These are phyloP conservation scores for Pammene aurita DNA, from an alignment of 2,888 invertebrate genomes.

Conservation along the genomic window DNA sequence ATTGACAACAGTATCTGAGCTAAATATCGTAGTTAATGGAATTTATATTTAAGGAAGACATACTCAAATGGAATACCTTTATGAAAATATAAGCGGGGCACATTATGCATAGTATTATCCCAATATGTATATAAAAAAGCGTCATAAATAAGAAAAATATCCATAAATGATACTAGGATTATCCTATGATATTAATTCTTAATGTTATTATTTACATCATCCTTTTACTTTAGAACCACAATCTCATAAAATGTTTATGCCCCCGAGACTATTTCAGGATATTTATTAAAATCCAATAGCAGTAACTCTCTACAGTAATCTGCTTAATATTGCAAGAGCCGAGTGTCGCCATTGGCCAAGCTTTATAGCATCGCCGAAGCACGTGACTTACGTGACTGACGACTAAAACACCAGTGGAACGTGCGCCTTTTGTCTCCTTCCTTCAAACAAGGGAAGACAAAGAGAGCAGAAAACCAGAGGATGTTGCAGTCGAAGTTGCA, in stretches of 20 bases:
- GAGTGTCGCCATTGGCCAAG: constrained; percentile 23
- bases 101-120: too few species aligned
- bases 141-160: too few species aligned
- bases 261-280: constrained; percentile 18
- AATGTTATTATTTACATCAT: background rate
- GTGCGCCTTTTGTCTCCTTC: constrained; percentile 6
- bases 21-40: too few species aligned
- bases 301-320: constrained; percentile 30
- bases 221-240: background rate
- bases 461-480: background rate
- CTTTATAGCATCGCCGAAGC: constrained; percentile 21
- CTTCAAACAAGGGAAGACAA: background rate
- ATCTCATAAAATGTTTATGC: constrained; percentile 18
- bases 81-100: too few species aligned
- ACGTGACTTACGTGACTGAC: constrained; percentile 20
- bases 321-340: constrained; percentile 28
- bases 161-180: too few species aligned
- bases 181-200: background rate
- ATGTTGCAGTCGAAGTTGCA: constrained; percentile 16
- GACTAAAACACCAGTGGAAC: constrained; percentile 6
- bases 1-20: too few species aligned
- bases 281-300: constrained; percentile 27
- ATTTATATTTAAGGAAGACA: too few species aligned
- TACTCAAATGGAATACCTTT: too few species aligned
- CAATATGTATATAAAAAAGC: too few species aligned